phyloP scores from a whole-genome alignment of 2,113 vertebrate genomes.

The Axis porcinus region DNA sequence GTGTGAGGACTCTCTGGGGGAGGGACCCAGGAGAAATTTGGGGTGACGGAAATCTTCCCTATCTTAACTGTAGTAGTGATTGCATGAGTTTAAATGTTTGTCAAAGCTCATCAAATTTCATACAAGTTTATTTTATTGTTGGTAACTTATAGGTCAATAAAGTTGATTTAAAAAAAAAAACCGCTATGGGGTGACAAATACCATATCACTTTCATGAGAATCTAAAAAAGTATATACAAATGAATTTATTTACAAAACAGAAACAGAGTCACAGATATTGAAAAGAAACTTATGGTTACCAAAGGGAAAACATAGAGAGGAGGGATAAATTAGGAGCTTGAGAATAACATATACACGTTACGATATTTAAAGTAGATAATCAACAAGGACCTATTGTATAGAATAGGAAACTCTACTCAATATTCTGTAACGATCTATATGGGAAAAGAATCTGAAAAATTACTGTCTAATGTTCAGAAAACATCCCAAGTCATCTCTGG shows the following conservation, averaged over 20 bases:
- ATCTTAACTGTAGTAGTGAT: background rate
- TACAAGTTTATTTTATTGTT: background rate
- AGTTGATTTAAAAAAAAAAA: background rate
- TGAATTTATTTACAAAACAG: background rate
- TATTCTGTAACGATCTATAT: background rate
- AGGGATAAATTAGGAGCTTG: background rate
- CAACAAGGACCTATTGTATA: background rate
- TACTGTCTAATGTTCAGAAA: background rate
- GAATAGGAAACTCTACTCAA: background rate
- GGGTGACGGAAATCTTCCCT: background rate
- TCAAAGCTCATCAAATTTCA: background rate
- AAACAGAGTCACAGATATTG: background rate
- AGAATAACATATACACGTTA: background rate
- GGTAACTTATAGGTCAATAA: background rate
- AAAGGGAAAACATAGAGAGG: background rate
- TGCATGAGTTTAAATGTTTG: background rate
- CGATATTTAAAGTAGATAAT: background rate
- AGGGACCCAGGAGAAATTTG: background rate
- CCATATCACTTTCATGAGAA: background rate
- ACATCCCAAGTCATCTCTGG: background rate
- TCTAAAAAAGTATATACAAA: background rate
- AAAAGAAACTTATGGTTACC: background rate
- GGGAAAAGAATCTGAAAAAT: background rate
- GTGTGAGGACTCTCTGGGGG: background rate
- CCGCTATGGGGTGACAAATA: background rate